Evolutionary conservation across 2,113 vertebrate species (phyloP).

Genomic region (Myiozetetes cayanensis): DNA sequence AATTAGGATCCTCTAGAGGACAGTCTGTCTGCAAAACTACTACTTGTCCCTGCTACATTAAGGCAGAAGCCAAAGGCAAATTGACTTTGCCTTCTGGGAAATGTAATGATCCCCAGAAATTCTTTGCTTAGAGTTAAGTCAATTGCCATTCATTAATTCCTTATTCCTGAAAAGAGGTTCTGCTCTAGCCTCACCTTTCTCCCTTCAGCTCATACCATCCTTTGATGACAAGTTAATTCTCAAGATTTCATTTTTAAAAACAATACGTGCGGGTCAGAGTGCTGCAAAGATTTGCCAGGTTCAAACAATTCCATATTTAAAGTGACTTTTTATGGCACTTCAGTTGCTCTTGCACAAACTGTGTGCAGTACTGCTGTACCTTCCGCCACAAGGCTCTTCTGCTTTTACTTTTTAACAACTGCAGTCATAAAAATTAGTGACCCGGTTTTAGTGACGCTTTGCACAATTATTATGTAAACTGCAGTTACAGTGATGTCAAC

Average conservation of each 20-base stretch:
- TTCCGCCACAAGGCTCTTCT: neutral
- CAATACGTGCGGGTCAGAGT: neutral
- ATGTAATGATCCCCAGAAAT: slow-evolving; percentile 53
- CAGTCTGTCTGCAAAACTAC: slow-evolving; percentile 56
- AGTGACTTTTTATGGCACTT: neutral
- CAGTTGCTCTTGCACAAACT: neutral
- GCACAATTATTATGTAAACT: neutral
- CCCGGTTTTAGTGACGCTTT: neutral
- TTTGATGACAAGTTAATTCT: slow-evolving; percentile 7
- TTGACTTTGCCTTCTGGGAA: slow-evolving; percentile 55
- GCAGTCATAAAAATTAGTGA: slow-evolving; percentile 32
- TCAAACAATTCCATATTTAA: neutral
- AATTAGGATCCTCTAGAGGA: slow-evolving; percentile 46
- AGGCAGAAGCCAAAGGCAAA: slow-evolving; percentile 49
- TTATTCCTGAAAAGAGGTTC: slow-evolving; percentile 5
- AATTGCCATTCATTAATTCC: slow-evolving; percentile 27
- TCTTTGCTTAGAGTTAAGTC: slow-evolving; percentile 25
- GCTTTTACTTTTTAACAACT: neutral
- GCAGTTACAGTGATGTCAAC: neutral
- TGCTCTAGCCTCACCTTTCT: neutral
- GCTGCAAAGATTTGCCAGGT: neutral
- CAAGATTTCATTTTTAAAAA: slow-evolving; percentile 1
- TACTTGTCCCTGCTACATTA: slow-evolving; percentile 41
- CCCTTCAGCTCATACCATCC: neutral
- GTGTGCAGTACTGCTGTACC: neutral